These are phyloP conservation scores for Ricordea florida DNA, from an alignment of 92 coral and sea anemone genomes.

Conservation along the genomic window DNA sequence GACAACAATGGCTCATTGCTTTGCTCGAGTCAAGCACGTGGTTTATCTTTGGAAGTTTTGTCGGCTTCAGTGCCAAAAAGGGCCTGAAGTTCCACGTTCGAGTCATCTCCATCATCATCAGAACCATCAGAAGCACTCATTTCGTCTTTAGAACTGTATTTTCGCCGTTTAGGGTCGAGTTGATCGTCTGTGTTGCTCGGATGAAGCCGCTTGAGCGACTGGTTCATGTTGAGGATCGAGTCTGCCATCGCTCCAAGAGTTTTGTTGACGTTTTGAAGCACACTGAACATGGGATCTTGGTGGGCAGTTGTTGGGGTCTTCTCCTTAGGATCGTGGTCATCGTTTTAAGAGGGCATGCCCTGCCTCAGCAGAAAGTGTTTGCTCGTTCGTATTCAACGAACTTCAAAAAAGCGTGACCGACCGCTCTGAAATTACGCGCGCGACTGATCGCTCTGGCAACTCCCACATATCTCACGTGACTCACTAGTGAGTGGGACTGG, in stretches of 20 bases:
- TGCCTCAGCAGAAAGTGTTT: slow-evolving; percentile 15
- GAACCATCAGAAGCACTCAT: slow-evolving; percentile 14
- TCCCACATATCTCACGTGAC: slow-evolving; percentile 27
- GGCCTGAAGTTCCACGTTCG: slow-evolving; percentile 1
- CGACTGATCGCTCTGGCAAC: slow-evolving; percentile 23
- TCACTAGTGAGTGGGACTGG: slow-evolving; percentile 34
- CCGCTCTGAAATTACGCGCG: slow-evolving; percentile 19
- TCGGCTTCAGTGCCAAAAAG: slow-evolving; percentile 7
- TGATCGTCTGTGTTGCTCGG: slow-evolving; percentile 4
- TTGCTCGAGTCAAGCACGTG: slow-evolving; percentile 22
- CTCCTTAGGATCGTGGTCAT: slow-evolving; percentile 4
- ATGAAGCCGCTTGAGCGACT: not conserved
- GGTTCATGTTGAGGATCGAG: not conserved
- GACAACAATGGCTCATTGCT: not conserved
- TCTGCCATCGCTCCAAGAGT: not conserved
- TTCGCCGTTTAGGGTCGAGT: not conserved
- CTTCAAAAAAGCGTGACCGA: slow-evolving; percentile 12
- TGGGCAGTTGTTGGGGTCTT: slow-evolving; percentile 10
- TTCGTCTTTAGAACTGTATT: not conserved
- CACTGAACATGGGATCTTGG: not conserved
- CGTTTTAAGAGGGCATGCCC: slow-evolving; percentile 7
- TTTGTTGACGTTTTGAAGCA: not conserved
- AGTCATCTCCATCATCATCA: slow-evolving; percentile 10
- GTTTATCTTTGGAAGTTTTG: slow-evolving; percentile 4
- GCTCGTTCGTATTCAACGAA: not conserved